These are phyloP conservation scores for Cataglyphis hispanica DNA, from an alignment of 1,140 invertebrate species.

Conservation along the genomic window DNA sequence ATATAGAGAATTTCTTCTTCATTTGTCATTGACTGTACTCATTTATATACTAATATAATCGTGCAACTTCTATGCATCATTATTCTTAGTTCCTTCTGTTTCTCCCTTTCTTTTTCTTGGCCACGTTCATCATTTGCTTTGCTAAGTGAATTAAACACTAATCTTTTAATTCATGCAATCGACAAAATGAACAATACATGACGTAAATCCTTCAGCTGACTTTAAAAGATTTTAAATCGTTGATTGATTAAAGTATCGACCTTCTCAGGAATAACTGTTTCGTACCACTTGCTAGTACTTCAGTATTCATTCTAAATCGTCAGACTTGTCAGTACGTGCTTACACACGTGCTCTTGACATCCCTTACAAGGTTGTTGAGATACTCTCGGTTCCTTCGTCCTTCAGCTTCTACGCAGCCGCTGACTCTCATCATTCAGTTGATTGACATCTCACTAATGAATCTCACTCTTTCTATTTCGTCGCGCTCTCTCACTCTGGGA, in stretches of 20 bases:
- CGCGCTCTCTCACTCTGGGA: constrained; percentile 41
- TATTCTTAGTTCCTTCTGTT: neutral
- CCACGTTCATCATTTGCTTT: constrained; percentile 36
- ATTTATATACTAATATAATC: constrained; percentile 41
- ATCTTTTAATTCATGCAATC: constrained; percentile 31
- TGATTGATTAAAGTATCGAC: constrained; percentile 6
- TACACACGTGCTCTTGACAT: neutral
- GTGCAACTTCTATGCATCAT: constrained; percentile 12
- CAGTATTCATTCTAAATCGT: neutral
- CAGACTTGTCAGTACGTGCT: neutral
- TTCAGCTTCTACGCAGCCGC: neutral
- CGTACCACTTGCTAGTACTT: neutral
- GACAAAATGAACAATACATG: constrained; percentile 44
- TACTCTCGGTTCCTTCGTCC: neutral
- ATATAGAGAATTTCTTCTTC: neutral
- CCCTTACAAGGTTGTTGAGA: constrained; percentile 18
- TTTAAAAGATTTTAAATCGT: constrained; percentile 9
- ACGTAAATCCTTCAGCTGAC: constrained; percentile 21
- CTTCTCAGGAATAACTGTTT: constrained; percentile 47
- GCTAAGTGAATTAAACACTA: constrained; percentile 51
- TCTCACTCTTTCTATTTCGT: constrained; percentile 27
- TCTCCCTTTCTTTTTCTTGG: neutral
- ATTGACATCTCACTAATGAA: constrained; percentile 47
- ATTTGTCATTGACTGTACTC: constrained; percentile 10
- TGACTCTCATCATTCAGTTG: constrained; percentile 11